A percentile compares a stretch with the other conserved stretches of the same genome.
phyloP scores from a whole-genome alignment of 2,888 invertebrate species.

The Drosophila flavopinicola region DNA sequence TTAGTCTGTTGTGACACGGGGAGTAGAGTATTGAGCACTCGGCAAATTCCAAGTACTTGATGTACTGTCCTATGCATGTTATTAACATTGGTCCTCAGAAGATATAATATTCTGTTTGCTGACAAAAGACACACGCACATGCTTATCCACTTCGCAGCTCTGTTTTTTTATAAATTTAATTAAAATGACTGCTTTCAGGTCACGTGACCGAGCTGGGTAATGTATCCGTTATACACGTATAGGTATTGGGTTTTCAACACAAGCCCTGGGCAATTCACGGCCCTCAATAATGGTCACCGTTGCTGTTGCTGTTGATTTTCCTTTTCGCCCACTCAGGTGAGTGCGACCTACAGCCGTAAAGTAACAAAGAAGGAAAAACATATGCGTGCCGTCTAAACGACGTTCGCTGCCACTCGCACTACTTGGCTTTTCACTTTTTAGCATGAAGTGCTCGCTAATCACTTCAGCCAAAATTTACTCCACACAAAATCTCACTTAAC shows the following conservation, averaged over 20 bases:
- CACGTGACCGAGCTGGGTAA: conserved; percentile 84
- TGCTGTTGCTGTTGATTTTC: conserved; percentile 49
- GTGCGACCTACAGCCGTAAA: conserved; percentile 52
- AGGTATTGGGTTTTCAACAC: conserved; percentile 50
- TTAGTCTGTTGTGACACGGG: background rate
- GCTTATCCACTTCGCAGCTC: conserved; percentile 45
- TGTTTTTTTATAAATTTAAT: conserved; percentile 84
- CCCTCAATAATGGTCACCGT: conserved; percentile 48
- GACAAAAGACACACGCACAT: conserved; percentile 76
- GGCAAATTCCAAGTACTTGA: background rate
- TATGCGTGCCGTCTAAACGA: conserved; percentile 79
- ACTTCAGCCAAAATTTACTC: conserved; percentile 72
- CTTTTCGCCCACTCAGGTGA: conserved; percentile 79
- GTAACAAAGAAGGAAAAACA: conserved; percentile 79
- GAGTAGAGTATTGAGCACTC: background rate
- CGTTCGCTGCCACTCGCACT: conserved; percentile 81
- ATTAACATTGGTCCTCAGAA: conserved; percentile 15
- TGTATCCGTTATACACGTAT: conserved; percentile 82
- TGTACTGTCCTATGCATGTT: background rate
- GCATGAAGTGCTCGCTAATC: conserved; percentile 79
- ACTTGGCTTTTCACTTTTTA: conserved; percentile 82
- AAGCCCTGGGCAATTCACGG: conserved; percentile 42
- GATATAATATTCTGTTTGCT: conserved; percentile 44
- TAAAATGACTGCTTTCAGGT: conserved; percentile 81
- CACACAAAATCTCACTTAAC: conserved; percentile 72